Evolutionary conservation across 2,113 vertebrate species (phyloP), one percentile per base, ranked within the genome.

Genomic region (Indicator maculatus): DNA sequence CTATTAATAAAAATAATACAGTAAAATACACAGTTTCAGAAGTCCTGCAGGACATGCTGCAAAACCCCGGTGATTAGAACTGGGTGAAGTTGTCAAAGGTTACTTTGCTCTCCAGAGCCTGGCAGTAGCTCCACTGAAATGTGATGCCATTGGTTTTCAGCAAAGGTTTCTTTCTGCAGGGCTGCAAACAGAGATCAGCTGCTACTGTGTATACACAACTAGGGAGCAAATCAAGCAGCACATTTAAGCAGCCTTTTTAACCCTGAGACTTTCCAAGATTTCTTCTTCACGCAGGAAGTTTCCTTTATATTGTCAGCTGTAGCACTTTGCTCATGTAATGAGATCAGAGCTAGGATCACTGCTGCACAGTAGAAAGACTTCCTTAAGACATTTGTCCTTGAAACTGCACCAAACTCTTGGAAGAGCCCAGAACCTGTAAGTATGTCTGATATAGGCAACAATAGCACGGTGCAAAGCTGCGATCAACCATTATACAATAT

Each of bases 381-480:
- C 98, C 97, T 97, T 97, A 97, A 98, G 98, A 98, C 97, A 98
- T 99, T 98, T 99, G 99, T 99, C 99, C 99, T 99, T 99, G 99
- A 99, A 99, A 98, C 98, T 98, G 99, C 98, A 99, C 98, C 98
- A 98, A 99, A 99, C 98, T 99, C 99, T 99, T 98, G 98, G 98
- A 99, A 99, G 98, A 98, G 98, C 98, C 98, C 98, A 98, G 98
- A 98, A 98, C 98, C 97, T 98, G 99, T 99, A 98, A 99, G 99
- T 99, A 99, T 97, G 97, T 97, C 98, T 96, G 98, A 98, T 98
- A 98, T 97, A 98, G 97, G 97, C 96, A 97, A 97, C 95, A 96
- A 94, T 92, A 93, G 97, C 86, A 95, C 67, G 27, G 95, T 95
- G 97, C 97, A 97, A 97, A 98, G 97, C 98, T 98, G 98, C 98